A percentile compares a stretch with the other conserved stretches of the same genome.
These are phyloP conservation scores for Agrilus planipennis DNA, from an alignment of 1,140 invertebrate species.

Conservation along the genomic window DNA sequence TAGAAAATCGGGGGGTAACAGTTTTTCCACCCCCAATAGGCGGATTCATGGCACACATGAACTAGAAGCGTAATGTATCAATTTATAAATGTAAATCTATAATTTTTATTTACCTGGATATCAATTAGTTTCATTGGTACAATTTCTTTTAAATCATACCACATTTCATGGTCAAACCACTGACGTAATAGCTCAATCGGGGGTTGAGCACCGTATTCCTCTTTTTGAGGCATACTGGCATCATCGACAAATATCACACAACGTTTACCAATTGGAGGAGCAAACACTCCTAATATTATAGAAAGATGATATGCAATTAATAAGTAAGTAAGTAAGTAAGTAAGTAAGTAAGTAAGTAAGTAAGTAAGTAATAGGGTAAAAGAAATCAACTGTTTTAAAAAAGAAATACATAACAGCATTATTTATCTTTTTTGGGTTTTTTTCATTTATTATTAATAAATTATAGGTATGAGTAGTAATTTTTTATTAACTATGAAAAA, in stretches of 20 bases:
- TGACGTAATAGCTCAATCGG: slow-evolving; percentile 84
- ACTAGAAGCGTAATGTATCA: slow-evolving; percentile 20
- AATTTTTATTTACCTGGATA: slow-evolving; percentile 52
- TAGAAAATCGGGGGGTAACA: slow-evolving; percentile 74
- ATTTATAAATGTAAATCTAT: too few relatives aligned
- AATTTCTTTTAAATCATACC: slow-evolving; percentile 86
- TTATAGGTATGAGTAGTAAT: too few relatives aligned
- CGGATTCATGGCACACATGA: slow-evolving; percentile 82
- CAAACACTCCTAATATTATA: slow-evolving; percentile 79
- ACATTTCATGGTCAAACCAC: slow-evolving; percentile 88
- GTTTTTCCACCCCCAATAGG: slow-evolving; percentile 70
- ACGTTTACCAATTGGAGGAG: slow-evolving; percentile 84
- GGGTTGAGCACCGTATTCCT: slow-evolving; percentile 78
- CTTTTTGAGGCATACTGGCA: slow-evolving; percentile 77
- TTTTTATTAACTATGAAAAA: too few relatives aligned
- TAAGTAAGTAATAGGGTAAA: too few relatives aligned
- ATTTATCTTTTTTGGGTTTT: too few relatives aligned
- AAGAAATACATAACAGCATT: too few relatives aligned
- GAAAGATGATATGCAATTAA: too few relatives aligned
- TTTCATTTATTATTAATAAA: too few relatives aligned
- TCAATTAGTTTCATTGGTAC: slow-evolving; percentile 76
- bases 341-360: too few relatives aligned
- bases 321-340: too few relatives aligned
- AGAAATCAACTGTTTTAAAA: too few relatives aligned
- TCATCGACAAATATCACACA: slow-evolving; percentile 87